These are phyloP conservation scores for Aleiodes testaceus DNA, from an alignment of 2,888 invertebrate species.

Conservation along the genomic window DNA sequence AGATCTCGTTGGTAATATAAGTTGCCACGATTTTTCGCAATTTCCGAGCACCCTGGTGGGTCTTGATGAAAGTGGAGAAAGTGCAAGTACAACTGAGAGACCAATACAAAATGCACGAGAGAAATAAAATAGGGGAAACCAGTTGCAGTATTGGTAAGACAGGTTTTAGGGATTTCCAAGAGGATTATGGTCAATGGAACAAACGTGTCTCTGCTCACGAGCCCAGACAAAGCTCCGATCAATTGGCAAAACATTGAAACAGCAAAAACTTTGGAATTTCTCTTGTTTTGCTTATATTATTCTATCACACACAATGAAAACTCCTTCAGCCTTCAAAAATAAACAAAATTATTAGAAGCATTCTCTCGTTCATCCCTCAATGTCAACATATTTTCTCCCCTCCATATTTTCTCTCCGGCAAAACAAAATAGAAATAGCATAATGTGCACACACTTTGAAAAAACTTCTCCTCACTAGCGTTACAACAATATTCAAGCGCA, in stretches of 20 bases:
- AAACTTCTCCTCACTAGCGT: constrained; percentile 20
- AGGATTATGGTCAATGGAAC: constrained; percentile 28
- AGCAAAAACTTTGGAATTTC: neutral
- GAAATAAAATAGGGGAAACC: constrained; percentile 2
- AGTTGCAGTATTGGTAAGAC: constrained; percentile 15
- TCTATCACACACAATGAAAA: too few relatives aligned
- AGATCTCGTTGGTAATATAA: constrained; percentile 26
- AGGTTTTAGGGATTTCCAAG: constrained; percentile 4
- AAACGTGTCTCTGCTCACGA: constrained; percentile 8
- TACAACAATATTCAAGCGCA: constrained; percentile 28
- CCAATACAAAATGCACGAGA: neutral
- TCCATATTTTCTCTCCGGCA: constrained; percentile 2
- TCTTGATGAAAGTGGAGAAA: constrained; percentile 18
- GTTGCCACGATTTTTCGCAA: constrained; percentile 10
- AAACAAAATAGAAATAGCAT: neutral
- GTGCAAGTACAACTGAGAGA: constrained; percentile 10
- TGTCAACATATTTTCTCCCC: neutral
- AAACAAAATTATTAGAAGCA: constrained; percentile 55
- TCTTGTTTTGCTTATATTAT: neutral
- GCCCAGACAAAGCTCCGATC: neutral
- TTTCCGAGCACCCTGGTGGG: neutral
- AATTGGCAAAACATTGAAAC: neutral
- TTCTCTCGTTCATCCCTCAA: constrained; percentile 50
- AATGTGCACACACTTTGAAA: constrained; percentile 3
- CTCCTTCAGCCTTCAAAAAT: neutral